Conservation (phyloP, 2,113 vertebrate species). For the Lichenostomus cassidix region DNA sequence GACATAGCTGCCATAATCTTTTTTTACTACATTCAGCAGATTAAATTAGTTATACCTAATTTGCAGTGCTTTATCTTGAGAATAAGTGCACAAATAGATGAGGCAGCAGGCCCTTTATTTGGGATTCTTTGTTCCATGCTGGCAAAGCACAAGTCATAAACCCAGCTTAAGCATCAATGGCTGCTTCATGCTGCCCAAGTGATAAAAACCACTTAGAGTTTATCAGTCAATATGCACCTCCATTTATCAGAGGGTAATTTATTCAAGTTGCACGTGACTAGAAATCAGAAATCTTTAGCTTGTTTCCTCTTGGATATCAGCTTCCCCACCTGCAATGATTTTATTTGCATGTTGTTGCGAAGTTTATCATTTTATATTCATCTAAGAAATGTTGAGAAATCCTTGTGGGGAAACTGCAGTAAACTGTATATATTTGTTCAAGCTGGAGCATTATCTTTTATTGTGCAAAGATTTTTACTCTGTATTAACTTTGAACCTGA, state of each 20-base stretch:
- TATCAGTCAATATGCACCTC: neutral
- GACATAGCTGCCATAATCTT: neutral
- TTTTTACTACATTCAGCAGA: neutral
- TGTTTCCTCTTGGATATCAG: neutral
- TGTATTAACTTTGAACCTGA: neutral
- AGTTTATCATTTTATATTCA: neutral
- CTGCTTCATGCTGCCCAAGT: neutral
- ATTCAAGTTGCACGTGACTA: neutral
- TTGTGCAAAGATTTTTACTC: neutral
- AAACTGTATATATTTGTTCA: neutral
- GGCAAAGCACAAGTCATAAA: neutral
- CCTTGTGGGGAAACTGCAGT: neutral
- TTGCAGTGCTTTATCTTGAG: neutral
- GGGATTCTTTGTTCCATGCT: neutral
- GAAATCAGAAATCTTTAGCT: conserved; percentile 2
- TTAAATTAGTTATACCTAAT: conserved; percentile 3
- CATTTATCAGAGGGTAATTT: neutral
- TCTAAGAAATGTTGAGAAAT: neutral
- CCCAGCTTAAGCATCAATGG: neutral
- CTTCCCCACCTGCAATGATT: neutral
- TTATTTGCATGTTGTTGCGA: neutral
- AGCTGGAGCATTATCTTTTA: neutral
- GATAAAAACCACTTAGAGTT: neutral
- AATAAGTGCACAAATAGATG: neutral
- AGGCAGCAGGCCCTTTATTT: neutral